Conservation (phyloP, 2,888 invertebrate species). For the Drosophila sordidapex region DNA sequence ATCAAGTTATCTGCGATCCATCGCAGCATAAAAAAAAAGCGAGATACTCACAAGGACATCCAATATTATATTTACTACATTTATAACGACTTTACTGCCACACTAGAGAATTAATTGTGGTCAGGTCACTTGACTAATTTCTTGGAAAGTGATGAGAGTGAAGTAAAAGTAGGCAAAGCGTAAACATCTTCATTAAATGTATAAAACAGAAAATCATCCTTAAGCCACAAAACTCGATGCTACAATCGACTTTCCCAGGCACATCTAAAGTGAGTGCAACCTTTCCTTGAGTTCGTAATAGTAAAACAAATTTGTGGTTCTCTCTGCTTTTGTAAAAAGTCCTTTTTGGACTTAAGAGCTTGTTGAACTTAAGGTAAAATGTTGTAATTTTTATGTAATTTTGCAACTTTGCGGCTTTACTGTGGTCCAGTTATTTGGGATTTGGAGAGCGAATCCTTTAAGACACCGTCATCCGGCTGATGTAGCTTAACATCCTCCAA, state of each 20-base stretch:
- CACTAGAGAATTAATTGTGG: neutral
- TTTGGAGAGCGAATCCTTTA: constrained; percentile 5
- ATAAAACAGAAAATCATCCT: neutral
- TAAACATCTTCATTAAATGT: neutral
- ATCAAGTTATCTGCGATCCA: neutral
- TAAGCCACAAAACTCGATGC: neutral
- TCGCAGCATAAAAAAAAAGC: neutral
- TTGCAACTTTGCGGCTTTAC: neutral
- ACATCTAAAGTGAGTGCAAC: neutral
- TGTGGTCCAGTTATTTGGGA: constrained; percentile 1
- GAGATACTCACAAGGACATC: too few relatives aligned
- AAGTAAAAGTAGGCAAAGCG: neutral
- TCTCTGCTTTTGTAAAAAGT: neutral
- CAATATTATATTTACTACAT: neutral
- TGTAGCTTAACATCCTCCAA: constrained; percentile 16
- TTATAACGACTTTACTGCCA: neutral
- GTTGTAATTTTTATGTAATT: constrained; percentile 5
- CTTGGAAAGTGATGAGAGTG: neutral
- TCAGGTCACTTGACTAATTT: neutral
- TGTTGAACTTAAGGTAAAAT: constrained; percentile 20
- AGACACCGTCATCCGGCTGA: constrained; percentile 14
- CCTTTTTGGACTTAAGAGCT: constrained; percentile 26
- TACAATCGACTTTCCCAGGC: too few relatives aligned
- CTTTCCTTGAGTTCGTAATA: neutral
- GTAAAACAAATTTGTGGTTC: neutral